These are phyloP conservation scores for Arizona elegans DNA, from an alignment of 2,113 vertebrate species.

Conservation along the genomic window DNA sequence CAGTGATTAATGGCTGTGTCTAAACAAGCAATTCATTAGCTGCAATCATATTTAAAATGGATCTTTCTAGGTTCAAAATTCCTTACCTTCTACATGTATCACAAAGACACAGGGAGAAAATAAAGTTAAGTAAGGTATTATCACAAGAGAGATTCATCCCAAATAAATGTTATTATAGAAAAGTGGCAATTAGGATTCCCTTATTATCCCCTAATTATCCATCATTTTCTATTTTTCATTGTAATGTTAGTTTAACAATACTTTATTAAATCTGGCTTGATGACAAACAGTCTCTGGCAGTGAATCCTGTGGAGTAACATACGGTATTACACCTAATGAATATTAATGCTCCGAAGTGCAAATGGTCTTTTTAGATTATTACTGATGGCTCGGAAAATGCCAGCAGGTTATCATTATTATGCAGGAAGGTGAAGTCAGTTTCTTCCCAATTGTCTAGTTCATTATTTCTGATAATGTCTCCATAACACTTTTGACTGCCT, in stretches of 20 bases:
- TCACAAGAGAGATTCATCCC: constrained; percentile 59
- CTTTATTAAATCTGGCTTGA: constrained; percentile 81
- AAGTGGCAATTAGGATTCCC: constrained; percentile 77
- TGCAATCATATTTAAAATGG: constrained; percentile 49
- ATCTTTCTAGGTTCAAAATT: constrained; percentile 36
- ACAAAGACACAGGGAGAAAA: constrained; percentile 40
- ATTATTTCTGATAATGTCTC: constrained; percentile 33
- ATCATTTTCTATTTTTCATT: constrained; percentile 81
- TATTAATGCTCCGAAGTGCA: constrained; percentile 74
- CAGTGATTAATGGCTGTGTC: constrained; percentile 19
- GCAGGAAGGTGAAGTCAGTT: constrained; percentile 55
- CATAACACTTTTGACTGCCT: neutral
- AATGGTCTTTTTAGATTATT: constrained; percentile 68
- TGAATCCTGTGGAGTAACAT: constrained; percentile 75
- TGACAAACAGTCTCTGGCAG: constrained; percentile 76
- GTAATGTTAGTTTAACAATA: constrained; percentile 81
- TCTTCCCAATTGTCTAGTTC: constrained; percentile 62
- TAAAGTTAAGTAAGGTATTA: constrained; percentile 48
- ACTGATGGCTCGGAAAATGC: constrained; percentile 69
- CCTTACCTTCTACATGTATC: constrained; percentile 19
- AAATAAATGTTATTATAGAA: constrained; percentile 71
- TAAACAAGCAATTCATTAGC: constrained; percentile 45
- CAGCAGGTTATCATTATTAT: constrained; percentile 67
- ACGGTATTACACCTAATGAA: constrained; percentile 78
- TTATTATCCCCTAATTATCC: constrained; percentile 68